These are phyloP conservation scores for Pholis gunnellus DNA, from an alignment of 2,113 vertebrate genomes.

Conservation along the genomic window DNA sequence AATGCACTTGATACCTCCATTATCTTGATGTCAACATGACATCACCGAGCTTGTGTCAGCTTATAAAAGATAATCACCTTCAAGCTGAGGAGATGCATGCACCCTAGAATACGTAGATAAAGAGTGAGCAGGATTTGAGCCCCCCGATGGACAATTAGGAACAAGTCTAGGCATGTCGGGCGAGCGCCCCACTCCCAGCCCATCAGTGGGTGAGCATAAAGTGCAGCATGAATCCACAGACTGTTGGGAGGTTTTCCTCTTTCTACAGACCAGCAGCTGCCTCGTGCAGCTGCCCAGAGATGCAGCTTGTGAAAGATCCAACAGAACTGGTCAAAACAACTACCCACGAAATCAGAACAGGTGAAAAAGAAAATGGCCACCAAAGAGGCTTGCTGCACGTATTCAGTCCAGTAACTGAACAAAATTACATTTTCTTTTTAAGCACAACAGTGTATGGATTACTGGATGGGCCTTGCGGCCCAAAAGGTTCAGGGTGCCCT, in stretches of 20 bases:
- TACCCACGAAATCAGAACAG: conserved; percentile 63
- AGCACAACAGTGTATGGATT: conserved; percentile 19
- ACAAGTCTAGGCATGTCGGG: conserved; percentile 69
- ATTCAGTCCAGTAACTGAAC: conserved; percentile 14
- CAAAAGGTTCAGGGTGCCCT: neutral
- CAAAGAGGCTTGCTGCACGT: conserved; percentile 31
- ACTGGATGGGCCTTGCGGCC: neutral
- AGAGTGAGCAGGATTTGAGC: conserved; percentile 54
- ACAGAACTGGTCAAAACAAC: conserved; percentile 61
- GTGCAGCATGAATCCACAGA: conserved; percentile 67
- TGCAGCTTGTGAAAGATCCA: conserved; percentile 55
- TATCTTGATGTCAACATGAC: conserved; percentile 38
- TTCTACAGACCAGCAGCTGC: conserved; percentile 72
- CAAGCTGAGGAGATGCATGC: conserved; percentile 5
- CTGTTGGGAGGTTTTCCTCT: conserved; percentile 59
- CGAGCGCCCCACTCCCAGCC: conserved; percentile 51
- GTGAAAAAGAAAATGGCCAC: conserved; percentile 31
- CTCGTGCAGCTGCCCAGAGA: conserved; percentile 68
- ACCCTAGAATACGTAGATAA: conserved; percentile 8
- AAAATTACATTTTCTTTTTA: conserved; percentile 22
- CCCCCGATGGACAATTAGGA: conserved; percentile 62
- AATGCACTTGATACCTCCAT: conserved; percentile 32
- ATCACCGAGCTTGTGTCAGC: conserved; percentile 33
- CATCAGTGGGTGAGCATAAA: conserved; percentile 57
- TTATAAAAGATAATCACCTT: conserved; percentile 45